Conservation (phyloP, 2,888 invertebrate genomes). For the Odontothrips loti region DNA sequence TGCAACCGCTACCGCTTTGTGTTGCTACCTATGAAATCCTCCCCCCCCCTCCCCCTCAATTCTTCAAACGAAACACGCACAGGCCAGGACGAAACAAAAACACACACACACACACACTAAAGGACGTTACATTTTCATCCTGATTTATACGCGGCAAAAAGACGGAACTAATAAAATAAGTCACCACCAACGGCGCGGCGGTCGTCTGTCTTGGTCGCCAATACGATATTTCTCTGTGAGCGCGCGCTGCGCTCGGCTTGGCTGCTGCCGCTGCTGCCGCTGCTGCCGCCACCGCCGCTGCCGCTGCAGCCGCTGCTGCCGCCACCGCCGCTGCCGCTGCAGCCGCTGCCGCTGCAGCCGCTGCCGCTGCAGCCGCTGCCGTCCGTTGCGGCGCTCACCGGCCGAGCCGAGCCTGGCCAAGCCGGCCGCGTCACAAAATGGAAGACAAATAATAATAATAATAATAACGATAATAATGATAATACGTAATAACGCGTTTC, state of each 20-base stretch:
- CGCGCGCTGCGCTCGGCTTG: not conserved
- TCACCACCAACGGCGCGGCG: not conserved
- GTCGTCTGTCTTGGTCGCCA: not conserved
- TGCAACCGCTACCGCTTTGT: too few species aligned
- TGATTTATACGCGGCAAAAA: conserved; percentile 13
- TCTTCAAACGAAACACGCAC: too few species aligned
- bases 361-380: not conserved
- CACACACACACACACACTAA: too few species aligned
- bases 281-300: too few species aligned
- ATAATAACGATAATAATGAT: too few species aligned
- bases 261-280: not conserved
- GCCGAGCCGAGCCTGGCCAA: not conserved
- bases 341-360: not conserved
- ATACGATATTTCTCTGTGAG: not conserved
- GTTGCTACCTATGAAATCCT: too few species aligned
- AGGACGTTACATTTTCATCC: too few species aligned
- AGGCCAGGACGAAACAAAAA: not conserved
- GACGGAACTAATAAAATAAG: conserved; percentile 26
- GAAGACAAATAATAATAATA: too few species aligned
- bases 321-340: not conserved
- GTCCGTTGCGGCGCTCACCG: not conserved
- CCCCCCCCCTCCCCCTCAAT: too few species aligned
- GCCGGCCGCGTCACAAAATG: too few species aligned
- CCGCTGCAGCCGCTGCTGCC: not conserved
- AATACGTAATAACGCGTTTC: not conserved